These are phyloP conservation scores for Sarcophaga carnaria DNA, from an alignment of 2,888 invertebrate species.

Conservation along the genomic window DNA sequence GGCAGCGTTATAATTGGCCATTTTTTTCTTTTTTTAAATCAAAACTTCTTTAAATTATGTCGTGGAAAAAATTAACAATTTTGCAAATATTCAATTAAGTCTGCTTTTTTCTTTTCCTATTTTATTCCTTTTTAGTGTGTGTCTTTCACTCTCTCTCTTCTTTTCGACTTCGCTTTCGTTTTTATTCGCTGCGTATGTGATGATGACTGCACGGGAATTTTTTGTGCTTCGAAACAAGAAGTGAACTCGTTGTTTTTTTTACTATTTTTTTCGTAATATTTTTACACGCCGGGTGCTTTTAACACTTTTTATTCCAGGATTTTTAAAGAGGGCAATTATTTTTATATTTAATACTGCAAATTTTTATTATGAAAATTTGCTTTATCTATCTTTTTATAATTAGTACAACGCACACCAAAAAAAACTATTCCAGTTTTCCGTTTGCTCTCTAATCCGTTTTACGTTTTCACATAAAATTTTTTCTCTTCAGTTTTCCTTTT, in stretches of 20 bases:
- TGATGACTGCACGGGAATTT: slow-evolving; percentile 69
- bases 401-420: slow-evolving; percentile 57
- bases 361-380: slow-evolving; percentile 46
- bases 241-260: slow-evolving; percentile 52
- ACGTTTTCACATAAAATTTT: slow-evolving; percentile 71
- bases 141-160: slow-evolving; percentile 18
- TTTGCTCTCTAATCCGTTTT: slow-evolving; percentile 65
- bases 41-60: slow-evolving; percentile 64
- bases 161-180: slow-evolving; percentile 78
- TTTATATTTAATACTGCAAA: slow-evolving; percentile 35
- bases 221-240: slow-evolving; percentile 52
- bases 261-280: slow-evolving; percentile 21
- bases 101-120: slow-evolving; percentile 34
- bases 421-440: slow-evolving; percentile 58
- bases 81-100: slow-evolving; percentile 64
- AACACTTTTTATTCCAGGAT: slow-evolving; percentile 12
- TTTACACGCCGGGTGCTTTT: slow-evolving; percentile 53
- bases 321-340: slow-evolving; percentile 28
- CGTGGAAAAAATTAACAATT: slow-evolving; percentile 56
- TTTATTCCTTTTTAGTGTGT: slow-evolving; percentile 8
- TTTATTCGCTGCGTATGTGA: slow-evolving; percentile 70
- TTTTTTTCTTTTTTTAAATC: slow-evolving; percentile 35
- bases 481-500: slow-evolving; percentile 71
- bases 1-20: slow-evolving; percentile 80
- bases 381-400: slow-evolving; percentile 38